Percentiles rank a stretch among this genome's conserved stretches.
phyloP scores from a whole-genome alignment of 2,113 vertebrate genomes.

The Dendrocopos noguchii region DNA sequence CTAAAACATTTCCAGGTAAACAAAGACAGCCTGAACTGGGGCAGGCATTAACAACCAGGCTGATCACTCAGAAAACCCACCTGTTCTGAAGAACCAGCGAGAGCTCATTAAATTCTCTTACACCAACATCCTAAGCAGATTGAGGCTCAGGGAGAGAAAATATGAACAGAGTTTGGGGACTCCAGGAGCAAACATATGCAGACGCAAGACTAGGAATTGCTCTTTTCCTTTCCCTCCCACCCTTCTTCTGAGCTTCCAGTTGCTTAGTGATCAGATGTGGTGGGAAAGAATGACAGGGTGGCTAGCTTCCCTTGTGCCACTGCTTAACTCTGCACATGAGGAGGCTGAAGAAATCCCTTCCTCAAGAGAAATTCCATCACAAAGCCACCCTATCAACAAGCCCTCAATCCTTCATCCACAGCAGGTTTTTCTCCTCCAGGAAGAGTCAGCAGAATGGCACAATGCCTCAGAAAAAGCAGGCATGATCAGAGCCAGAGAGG shows the following conservation, averaged over 20 bases:
- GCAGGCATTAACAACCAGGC: background rate
- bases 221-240: constrained; percentile 11
- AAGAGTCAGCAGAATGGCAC: background rate
- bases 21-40: background rate
- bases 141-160: background rate
- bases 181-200: background rate
- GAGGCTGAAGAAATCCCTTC: background rate
- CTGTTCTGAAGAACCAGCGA: background rate
- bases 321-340: background rate
- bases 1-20: background rate
- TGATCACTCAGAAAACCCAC: background rate
- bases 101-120: background rate
- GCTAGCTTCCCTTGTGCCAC: background rate
- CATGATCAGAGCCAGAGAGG: background rate
- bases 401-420: background rate
- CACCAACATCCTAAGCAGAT: background rate
- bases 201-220: background rate
- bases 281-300: background rate
- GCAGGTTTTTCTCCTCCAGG: background rate
- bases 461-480: background rate
- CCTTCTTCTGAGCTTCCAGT: background rate
- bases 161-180: background rate
- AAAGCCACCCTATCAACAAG: background rate
- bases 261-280: background rate
- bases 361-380: background rate